Percentiles rank a stretch among this genome's conserved stretches.
These are phyloP conservation scores for Pipistrellus nathusii DNA, from an alignment of 2,797 vertebrate genomes.

Conservation along the genomic window DNA sequence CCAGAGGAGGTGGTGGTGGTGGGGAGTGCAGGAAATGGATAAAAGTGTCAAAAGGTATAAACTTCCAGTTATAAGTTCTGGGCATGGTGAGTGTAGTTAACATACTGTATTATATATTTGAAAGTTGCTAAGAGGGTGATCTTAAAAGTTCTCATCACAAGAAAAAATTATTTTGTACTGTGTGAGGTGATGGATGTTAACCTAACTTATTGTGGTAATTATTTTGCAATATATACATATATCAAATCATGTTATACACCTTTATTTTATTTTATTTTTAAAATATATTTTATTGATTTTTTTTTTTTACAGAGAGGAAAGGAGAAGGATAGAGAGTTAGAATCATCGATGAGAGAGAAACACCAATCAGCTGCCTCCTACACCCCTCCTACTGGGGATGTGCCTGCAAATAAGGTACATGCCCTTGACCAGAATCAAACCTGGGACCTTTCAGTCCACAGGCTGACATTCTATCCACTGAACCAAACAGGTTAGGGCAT, in stretches of 20 bases:
- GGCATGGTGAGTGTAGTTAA: not conserved
- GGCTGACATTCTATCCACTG: no score
- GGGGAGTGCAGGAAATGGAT: no score
- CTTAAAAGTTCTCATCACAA: not conserved
- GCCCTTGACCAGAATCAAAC: no score
- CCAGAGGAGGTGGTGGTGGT: not conserved
- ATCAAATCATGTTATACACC: not conserved
- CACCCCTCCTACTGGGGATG: no score
- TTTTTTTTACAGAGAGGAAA: no score
- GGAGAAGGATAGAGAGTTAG: no score
- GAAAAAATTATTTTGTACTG: not conserved
- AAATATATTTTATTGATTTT: no score
- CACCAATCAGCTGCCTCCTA: no score
- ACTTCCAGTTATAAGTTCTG: not conserved
- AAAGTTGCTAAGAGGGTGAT: not conserved
- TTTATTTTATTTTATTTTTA: not conserved
- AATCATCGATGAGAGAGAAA: no score
- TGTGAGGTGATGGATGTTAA: not conserved
- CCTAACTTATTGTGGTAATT: not conserved
- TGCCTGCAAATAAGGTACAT: no score
- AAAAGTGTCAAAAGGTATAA: not conserved
- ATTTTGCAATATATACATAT: not conserved
- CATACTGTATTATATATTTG: not conserved
- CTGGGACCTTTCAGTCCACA: no score
- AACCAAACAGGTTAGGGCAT: not conserved